A percentile compares a stretch with the other conserved stretches of the same genome.
Conservation (phyloP, 2,888 invertebrate genomes). For the Brenthis hecate region DNA sequence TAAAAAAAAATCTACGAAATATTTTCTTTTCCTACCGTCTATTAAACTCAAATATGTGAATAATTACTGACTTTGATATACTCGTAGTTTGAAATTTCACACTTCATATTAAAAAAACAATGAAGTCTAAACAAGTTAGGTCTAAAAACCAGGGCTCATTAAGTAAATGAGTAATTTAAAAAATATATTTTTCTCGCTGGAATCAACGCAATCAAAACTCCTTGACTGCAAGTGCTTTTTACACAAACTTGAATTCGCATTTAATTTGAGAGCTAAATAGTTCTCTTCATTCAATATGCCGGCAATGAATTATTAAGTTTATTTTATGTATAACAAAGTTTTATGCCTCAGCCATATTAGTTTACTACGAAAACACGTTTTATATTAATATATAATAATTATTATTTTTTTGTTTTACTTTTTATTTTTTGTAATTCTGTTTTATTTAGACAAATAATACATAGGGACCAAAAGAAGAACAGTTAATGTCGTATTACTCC, state of each 20-base stretch:
- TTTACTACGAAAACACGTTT: too few species aligned
- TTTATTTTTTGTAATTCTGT: too few species aligned
- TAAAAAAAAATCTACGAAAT: background rate
- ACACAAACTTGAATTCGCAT: slow-evolving; percentile 39
- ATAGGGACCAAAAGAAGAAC: too few species aligned
- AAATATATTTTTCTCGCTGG: slow-evolving; percentile 37
- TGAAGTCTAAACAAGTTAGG: slow-evolving; percentile 8
- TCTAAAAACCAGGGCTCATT: slow-evolving; percentile 30
- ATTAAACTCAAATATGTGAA: too few species aligned
- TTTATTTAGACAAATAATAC: too few species aligned
- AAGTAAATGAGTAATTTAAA: slow-evolving; percentile 29
- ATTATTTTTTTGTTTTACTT: too few species aligned
- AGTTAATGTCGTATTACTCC: too few species aligned
- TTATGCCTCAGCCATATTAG: too few species aligned
- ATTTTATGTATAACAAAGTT: background rate
- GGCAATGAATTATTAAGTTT: slow-evolving; percentile 18
- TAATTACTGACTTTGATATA: background rate
- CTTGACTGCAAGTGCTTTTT: slow-evolving; percentile 38
- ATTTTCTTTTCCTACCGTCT: background rate
- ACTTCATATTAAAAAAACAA: slow-evolving; percentile 25
- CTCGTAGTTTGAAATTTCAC: slow-evolving; percentile 15
- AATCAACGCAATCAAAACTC: slow-evolving; percentile 41
- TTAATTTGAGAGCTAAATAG: slow-evolving; percentile 39
- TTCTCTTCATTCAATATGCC: slow-evolving; percentile 25
- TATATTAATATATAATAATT: too few species aligned